Percentiles rank a stretch among this genome's conserved stretches.
Evolutionary conservation across 2,113 vertebrate genomes (phyloP).

Genomic region (Saccopteryx leptura): DNA sequence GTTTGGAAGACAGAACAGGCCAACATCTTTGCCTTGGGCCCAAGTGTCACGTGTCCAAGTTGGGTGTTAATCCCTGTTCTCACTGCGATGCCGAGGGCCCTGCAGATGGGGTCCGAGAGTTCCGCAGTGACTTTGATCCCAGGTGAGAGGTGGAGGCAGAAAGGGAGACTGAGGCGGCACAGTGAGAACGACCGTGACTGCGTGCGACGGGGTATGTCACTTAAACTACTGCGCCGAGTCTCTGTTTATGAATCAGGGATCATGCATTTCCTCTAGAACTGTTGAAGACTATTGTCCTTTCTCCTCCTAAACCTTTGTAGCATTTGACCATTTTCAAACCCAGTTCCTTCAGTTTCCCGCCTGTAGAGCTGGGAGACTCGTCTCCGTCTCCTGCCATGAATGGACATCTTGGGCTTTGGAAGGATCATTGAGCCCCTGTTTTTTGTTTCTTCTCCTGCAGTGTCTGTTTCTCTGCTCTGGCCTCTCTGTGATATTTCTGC

Average conservation of each 20-base stretch:
- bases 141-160: neutral
- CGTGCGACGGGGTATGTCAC: neutral
- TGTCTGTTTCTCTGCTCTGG: too few species aligned
- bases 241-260: too few species aligned
- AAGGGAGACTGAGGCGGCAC: neutral
- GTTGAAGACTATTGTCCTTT: neutral
- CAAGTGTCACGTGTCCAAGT: too few species aligned
- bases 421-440: neutral
- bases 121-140: neutral
- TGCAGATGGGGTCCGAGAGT: neutral
- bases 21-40: neutral
- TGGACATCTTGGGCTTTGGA: neutral
- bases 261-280: too few species aligned
- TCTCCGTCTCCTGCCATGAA: neutral
- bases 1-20: neutral
- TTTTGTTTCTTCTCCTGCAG: neutral
- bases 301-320: neutral
- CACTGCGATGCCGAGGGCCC: too few species aligned
- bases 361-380: neutral
- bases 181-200: neutral
- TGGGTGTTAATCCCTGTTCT: neutral
- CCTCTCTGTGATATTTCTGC: too few species aligned
- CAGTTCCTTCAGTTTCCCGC: neutral
- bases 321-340: neutral
- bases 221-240: neutral